Evolutionary conservation across 1,140 invertebrate genomes (phyloP), one percentile per base, ranked within the genome.

Genomic region (Aphidius ervi): DNA sequence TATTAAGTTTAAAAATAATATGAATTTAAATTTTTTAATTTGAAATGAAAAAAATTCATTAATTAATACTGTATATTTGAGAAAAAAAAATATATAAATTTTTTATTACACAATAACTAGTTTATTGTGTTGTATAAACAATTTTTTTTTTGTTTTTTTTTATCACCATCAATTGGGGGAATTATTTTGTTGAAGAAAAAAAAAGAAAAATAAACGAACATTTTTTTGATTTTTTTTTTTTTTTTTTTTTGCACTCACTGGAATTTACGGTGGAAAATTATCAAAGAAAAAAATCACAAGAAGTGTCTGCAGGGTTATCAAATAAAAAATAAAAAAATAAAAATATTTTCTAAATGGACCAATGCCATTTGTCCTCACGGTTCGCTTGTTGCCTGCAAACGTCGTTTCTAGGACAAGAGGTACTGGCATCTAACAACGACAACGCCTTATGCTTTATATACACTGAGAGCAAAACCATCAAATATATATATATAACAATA

Each of bases 291-390:
- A 49, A 56, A 61, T 54, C 41, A 53, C 9, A 40, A 53, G 47
- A 42, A 52, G 49, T 50, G 31, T 40, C 16, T 31, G 23, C 2
- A 31, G 2, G 23, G 23, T 31, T 31, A 31, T 47, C 23, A 40
- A 31, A 23, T 7, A 20, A 9, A 45, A 23, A 55, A 41, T 54
- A 9, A 54, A 39, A 5, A 52, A 42, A n/a, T 42, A 40, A 39
- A 52, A 37, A 31, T 5, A 52, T 9, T 6, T 37, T 50, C 49
- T 60, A 47, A 61, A 56, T 61, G 59, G 53, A 55, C 53, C 16
- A 8, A 16, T 49, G 59, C 45, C 54, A 56, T 61, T 56, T 61
- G 54, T 56, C 59, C 59, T 61, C 41, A 50, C 59, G 59, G 46
- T 61, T 61, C 46, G 53, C 39, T 61, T 56, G 46, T 56, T 56